Evolutionary conservation across 1,140 invertebrate species (phyloP).

Genomic region (Zaprionus lachaisei): DNA sequence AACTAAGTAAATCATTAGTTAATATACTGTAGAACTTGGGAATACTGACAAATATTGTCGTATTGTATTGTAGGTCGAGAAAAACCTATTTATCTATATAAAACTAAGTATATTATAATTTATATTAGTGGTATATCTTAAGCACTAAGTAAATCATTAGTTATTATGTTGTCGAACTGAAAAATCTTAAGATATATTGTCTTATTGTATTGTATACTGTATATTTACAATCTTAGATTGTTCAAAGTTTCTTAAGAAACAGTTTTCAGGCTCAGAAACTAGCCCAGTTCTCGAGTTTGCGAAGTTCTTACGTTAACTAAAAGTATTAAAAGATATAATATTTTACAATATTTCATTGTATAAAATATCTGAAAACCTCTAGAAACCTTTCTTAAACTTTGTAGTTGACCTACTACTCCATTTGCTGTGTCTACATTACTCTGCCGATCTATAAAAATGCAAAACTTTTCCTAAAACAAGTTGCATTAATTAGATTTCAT

Average conservation of each 20-base stretch:
- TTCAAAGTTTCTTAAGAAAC: no score
- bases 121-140: background rate
- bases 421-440: background rate
- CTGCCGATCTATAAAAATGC: background rate
- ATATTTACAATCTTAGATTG: no score
- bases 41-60: no score
- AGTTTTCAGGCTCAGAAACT: no score
- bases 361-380: background rate
- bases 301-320: no score
- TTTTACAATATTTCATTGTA: no score
- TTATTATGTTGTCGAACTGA: background rate
- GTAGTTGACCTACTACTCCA: background rate
- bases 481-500: constrained; percentile 12
- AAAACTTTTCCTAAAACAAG: background rate
- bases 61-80: constrained; percentile 55
- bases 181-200: background rate
- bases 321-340: no score
- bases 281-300: no score
- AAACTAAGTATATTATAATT: background rate
- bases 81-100: constrained; percentile 9
- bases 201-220: no score
- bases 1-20: background rate
- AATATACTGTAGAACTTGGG: background rate
- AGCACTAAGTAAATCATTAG: background rate
- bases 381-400: background rate